Percentiles rank a stretch among this genome's conserved stretches.
Evolutionary conservation across 2,888 invertebrate genomes (phyloP).

Genomic region (Agonopterix alstromeriana): DNA sequence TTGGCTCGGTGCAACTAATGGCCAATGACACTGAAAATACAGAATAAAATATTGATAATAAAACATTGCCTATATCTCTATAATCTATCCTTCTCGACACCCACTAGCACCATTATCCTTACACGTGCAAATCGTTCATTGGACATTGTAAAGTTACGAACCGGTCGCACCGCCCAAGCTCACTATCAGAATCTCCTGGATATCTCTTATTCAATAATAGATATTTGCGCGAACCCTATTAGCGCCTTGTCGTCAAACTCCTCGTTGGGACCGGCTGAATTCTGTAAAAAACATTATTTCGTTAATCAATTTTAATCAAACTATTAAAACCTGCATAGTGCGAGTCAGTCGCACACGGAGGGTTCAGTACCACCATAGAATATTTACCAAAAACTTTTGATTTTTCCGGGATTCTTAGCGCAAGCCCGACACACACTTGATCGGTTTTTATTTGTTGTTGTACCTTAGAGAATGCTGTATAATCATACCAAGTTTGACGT

Average conservation of each 20-base stretch:
- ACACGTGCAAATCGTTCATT: too few species aligned
- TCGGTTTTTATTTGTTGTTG: too few species aligned
- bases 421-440: too few species aligned
- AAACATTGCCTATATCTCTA: not conserved
- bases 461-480: too few species aligned
- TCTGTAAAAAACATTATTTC: conserved; percentile 83
- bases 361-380: too few species aligned
- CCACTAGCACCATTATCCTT: conserved; percentile 1
- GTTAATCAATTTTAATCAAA: too few species aligned
- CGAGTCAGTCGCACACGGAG: too few species aligned
- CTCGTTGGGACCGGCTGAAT: conserved; percentile 80
- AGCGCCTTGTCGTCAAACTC: conserved; percentile 95
- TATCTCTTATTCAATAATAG: conserved; percentile 83
- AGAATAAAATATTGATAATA: not conserved
- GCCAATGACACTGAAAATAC: conserved; percentile 4
- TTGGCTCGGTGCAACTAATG: conserved; percentile 7
- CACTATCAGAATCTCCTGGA: too few species aligned
- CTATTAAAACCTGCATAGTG: too few species aligned
- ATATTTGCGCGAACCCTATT: conserved; percentile 97
- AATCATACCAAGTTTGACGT: too few species aligned
- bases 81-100: not conserved
- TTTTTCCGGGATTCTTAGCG: too few species aligned
- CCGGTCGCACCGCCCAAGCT: not conserved
- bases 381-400: too few species aligned
- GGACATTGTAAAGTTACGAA: not conserved